Conservation (phyloP, 1,140 invertebrate genomes). For the Drosophila parvula region DNA sequence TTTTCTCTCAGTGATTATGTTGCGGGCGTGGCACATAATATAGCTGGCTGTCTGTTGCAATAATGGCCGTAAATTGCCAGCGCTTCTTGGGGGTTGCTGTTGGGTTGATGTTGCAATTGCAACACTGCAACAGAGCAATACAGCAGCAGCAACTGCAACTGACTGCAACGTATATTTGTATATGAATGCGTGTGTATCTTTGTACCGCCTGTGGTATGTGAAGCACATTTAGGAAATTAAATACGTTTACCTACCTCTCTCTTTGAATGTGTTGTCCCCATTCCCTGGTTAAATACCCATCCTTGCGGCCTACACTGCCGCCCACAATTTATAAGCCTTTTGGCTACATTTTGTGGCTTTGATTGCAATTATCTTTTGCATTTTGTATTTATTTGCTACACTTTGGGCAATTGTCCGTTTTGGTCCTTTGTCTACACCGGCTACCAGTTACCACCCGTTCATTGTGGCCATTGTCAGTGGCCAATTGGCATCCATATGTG, state of each 20-base stretch:
- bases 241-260: constrained; percentile 59
- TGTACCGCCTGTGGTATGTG: constrained; percentile 42
- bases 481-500: constrained; percentile 24
- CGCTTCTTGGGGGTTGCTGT: constrained; percentile 25
- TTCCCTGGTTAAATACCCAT: not conserved
- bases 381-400: constrained; percentile 83
- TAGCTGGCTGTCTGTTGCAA: constrained; percentile 60
- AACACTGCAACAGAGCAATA: constrained; percentile 17
- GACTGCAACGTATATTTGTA: constrained; percentile 31
- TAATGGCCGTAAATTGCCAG: constrained; percentile 61
- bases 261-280: constrained; percentile 31
- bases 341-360: constrained; percentile 80
- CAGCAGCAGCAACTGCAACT: constrained; percentile 39
- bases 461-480: constrained; percentile 58
- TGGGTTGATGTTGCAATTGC: constrained; percentile 36
- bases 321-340: constrained; percentile 80
- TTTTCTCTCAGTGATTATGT: constrained; percentile 14
- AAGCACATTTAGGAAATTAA: constrained; percentile 65
- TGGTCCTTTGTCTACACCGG: constrained; percentile 35
- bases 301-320: constrained; percentile 9
- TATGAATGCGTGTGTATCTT: constrained; percentile 15
- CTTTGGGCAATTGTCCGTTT: constrained; percentile 74
- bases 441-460: constrained; percentile 20
- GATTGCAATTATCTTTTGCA: constrained; percentile 81
- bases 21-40: constrained; percentile 54